A percentile compares a stretch with the other conserved stretches of the same genome.
Conservation (phyloP, 2,797 vertebrate genomes). For the Microcaecilia unicolor region DNA sequence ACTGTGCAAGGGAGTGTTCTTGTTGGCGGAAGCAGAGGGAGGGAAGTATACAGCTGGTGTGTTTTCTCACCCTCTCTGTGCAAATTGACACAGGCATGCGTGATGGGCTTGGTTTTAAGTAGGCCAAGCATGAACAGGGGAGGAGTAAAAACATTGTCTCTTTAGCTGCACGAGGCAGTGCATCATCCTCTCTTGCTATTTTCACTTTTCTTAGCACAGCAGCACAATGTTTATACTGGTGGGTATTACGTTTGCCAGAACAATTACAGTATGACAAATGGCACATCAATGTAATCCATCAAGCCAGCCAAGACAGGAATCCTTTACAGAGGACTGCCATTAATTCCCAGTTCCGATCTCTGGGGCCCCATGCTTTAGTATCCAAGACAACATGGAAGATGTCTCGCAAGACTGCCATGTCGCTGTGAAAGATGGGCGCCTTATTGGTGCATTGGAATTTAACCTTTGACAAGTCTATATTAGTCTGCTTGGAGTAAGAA, state of each 20-base stretch:
- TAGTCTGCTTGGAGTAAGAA: conserved; percentile 4
- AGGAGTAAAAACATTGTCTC: conserved; percentile 60
- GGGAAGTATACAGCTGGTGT: no score
- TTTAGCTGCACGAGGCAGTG: conserved; percentile 63
- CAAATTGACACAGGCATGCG: no score
- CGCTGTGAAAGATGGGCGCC: conserved; percentile 66
- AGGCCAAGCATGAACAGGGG: conserved; percentile 22
- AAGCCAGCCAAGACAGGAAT: conserved; percentile 93
- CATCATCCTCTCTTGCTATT: conserved; percentile 85
- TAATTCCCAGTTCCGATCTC: conserved; percentile 84
- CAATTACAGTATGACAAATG: conserved; percentile 99
- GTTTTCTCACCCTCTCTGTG: no score
- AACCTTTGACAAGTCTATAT: conserved; percentile 54
- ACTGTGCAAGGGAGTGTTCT: no score
- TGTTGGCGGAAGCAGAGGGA: no score
- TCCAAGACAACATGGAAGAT: conserved; percentile 89
- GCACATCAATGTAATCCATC: conserved; percentile 98
- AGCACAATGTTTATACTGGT: conserved; percentile 95
- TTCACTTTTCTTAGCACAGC: conserved; percentile 91
- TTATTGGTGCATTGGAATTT: conserved; percentile 64
- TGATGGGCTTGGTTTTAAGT: not conserved
- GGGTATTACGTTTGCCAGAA: conserved; percentile 98
- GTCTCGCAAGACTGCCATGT: conserved; percentile 68
- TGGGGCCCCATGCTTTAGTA: conserved; percentile 89
- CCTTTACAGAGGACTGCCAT: conserved; percentile 92